A percentile compares a stretch with the other conserved stretches of the same genome.
These are phyloP conservation scores for Dryobates pubescens DNA, from an alignment of 2,797 vertebrate genomes.

Conservation along the genomic window DNA sequence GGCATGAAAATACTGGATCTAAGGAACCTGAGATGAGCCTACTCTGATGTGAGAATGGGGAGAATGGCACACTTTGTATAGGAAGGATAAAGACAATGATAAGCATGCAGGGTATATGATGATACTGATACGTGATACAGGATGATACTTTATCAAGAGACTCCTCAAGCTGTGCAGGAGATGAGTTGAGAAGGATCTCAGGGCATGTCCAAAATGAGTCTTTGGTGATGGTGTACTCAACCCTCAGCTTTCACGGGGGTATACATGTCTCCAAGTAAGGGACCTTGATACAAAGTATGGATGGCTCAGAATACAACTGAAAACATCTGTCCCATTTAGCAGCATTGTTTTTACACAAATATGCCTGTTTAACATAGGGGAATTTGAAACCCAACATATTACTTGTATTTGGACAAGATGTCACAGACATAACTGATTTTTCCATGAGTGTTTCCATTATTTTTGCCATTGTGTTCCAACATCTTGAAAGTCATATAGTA, in stretches of 20 bases:
- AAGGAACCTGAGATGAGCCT: not conserved
- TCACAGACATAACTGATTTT: not conserved
- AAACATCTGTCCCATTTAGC: not conserved
- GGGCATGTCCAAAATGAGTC: not conserved
- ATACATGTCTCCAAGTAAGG: not conserved
- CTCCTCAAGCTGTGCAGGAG: not conserved
- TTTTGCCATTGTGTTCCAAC: not conserved
- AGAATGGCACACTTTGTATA: not conserved
- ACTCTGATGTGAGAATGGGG: not conserved
- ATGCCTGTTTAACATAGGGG: not conserved
- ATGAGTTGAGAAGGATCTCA: not conserved
- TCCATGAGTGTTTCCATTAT: not conserved
- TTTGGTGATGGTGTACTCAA: not conserved
- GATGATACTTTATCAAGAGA: not conserved
- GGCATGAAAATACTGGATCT: not conserved
- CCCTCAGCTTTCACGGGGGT: not conserved
- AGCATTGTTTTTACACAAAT: not conserved
- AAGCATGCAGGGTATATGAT: not conserved
- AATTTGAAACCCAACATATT: not conserved
- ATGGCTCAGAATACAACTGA: not conserved
- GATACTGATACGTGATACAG: not conserved
- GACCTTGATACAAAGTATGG: not conserved
- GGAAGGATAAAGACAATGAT: not conserved
- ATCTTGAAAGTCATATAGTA: not conserved
- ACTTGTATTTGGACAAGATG: not conserved